A percentile compares a stretch with the other conserved stretches of the same genome.
These are phyloP conservation scores for Liolophura sinensis DNA, from an alignment of 1,140 invertebrate species.

Conservation along the genomic window DNA sequence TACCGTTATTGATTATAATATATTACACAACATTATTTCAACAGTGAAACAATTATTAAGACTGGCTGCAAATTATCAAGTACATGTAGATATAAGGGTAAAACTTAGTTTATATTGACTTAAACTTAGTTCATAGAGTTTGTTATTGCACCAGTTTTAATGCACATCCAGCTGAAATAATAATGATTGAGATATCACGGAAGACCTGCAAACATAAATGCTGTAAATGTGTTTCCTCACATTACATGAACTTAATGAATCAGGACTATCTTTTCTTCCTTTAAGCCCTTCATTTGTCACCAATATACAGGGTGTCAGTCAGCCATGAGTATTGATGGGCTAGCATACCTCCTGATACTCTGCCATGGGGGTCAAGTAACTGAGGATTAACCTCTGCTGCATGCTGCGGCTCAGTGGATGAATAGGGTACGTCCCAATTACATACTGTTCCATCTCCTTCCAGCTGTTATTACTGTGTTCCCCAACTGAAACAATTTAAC, in stretches of 20 bases:
- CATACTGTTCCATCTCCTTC: constrained; percentile 84
- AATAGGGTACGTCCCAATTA: constrained; percentile 84
- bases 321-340: background rate
- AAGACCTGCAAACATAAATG: background rate
- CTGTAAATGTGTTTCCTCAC: background rate
- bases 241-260: background rate
- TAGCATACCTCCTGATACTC: constrained; percentile 88
- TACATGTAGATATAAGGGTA: too few species aligned
- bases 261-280: background rate
- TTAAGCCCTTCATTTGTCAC: too few species aligned
- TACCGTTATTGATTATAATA: too few species aligned
- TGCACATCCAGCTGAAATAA: too few species aligned
- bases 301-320: constrained; percentile 1
- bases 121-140: too few species aligned
- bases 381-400: constrained; percentile 86
- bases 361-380: constrained; percentile 91
- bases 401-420: constrained; percentile 85
- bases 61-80: too few species aligned
- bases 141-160: too few species aligned
- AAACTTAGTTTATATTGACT: too few species aligned
- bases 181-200: too few species aligned
- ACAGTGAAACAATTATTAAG: too few species aligned
- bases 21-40: too few species aligned
- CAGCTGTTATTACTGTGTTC: constrained; percentile 80
- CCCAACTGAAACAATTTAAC: constrained; percentile 23